Evolutionary conservation across 2,888 invertebrate genomes (phyloP), one percentile per base, ranked within the genome.

Genomic region (Omphaloscelis lunosa): DNA sequence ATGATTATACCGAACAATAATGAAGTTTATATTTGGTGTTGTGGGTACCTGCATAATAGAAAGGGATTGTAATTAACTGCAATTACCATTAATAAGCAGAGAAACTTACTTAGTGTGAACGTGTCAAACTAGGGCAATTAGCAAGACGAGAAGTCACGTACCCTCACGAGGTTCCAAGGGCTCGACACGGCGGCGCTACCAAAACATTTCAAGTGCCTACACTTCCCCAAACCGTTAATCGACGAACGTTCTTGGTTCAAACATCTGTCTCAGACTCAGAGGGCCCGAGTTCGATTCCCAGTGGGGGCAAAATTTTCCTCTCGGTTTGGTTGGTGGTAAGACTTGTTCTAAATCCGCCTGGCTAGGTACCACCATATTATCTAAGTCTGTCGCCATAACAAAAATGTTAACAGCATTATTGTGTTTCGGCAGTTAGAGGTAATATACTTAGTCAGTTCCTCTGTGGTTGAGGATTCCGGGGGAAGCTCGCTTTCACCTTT

Each of bases 131-230:
- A 70, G 39, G 66, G 39, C 41, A 68, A 83, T 81, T 79, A 83
- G 79, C 63, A 23, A 41, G 41, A 59, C 41, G 59, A 72, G 39
- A 67, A 83, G 81, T 86, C 83, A 86, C 88, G 83, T 77, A 81
- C 56, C 39, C n/a, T 65, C 45, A 27, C n/a, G 48, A 58, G 66
- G n/a, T 56, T 39, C 53, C 29, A 51, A 62, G 41, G 34, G 48
- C 59, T 77, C 59, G 59, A 51, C 29, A 58, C 15, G 27, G 58
- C 23, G 27, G 45, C 17, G 59, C 27, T n/a, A 70, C 67, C 67
- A 62, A 73, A 71, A 79, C 70, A 69, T 61, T 67, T 48, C 27
- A 56, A 45, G 15, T 74, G 39, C 3, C 29, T 39, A 53, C 73
- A 77, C 23, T 63, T 77, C 63, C 23, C 41, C 39, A 39, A 59